Percentiles rank a stretch among this genome's conserved stretches.
Conservation (phyloP, 2,797 vertebrate genomes). For the Atherinosoma microstoma region DNA sequence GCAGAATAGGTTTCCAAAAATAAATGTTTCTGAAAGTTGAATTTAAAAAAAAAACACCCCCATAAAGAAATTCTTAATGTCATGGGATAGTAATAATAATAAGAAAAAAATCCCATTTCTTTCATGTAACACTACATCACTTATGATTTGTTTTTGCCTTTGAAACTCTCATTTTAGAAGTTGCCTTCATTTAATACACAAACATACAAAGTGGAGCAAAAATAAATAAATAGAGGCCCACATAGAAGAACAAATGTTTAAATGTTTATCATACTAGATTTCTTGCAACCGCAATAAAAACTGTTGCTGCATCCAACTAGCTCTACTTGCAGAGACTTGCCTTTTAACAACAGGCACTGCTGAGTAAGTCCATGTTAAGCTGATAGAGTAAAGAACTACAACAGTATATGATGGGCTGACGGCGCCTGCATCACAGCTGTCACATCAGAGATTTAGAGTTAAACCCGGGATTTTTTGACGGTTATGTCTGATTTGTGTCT, state of each 20-base stretch:
- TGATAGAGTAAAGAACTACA: constrained; percentile 20
- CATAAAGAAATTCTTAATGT: background rate
- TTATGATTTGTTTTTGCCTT: background rate
- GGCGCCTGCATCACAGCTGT: constrained; percentile 31
- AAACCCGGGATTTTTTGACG: background rate
- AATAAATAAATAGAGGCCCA: background rate
- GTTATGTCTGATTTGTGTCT: background rate
- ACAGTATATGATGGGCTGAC: constrained; percentile 11
- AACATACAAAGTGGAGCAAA: background rate
- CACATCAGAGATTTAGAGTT: background rate
- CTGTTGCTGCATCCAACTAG: constrained; percentile 1
- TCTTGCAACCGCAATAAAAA: constrained; percentile 48
- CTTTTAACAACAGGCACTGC: constrained; percentile 11
- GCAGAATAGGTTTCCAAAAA: background rate
- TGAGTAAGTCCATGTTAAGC: constrained; percentile 10
- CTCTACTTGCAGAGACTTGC: constrained; percentile 44
- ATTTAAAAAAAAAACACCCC: background rate
- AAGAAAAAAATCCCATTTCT: constrained; percentile 1
- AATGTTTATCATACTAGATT: constrained; percentile 38
- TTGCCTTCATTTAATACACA: background rate
- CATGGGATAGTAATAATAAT: background rate
- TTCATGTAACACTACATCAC: background rate
- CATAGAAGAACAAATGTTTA: constrained; percentile 4
- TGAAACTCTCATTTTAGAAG: constrained; percentile 14
- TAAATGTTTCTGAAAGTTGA: background rate